Evolutionary conservation across 2,888 invertebrate genomes (phyloP), one percentile per base, ranked within the genome.

Genomic region (Andrena fulva): DNA sequence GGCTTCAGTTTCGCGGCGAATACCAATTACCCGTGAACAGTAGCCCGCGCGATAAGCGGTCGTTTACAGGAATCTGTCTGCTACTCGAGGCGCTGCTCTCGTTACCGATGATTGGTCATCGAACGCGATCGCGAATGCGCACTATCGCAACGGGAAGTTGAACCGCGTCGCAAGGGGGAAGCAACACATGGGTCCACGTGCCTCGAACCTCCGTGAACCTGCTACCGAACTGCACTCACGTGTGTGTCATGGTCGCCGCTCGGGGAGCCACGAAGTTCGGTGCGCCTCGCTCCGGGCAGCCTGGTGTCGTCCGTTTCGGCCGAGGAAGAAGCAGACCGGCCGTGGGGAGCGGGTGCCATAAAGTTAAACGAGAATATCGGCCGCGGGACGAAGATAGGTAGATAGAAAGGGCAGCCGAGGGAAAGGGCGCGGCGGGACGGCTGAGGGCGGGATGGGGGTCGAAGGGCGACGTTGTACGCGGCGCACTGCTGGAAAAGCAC

Each of bases 161-260:
- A 67, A 5, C 42, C 50, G n/a, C 10, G 50, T 60, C 54, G 29
- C 79, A 27, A 20, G 1, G n/a, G 42, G 12, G 16, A 10, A 35
- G 20, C 27, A 1, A 10, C 27, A 20, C 1, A 31, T 16, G 8
- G 20, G 20, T 20, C 27, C 27, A 48, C 42, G 54, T 12, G 20
- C 12, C 12, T 69, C 5, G 42, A 42, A 42, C 42, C 42, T 16
- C 42, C 42, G 42, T 42, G 42, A 42, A 42, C 42, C 42, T 42
- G 5, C 42, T 29, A 52, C 29, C 54, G 33, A 69, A 74, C 52
- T 78, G 24, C 77, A 82, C 84, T 83, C 84, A 84, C 84, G 76
- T 84, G 78, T 84, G 75, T 64, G 70, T 84, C 78, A 79, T 75
- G 69, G 62, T 84, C 52, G 71, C 63, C 50, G 64, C 1, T 24